Base-by-base conservation (phyloP, 1,140 invertebrate genomes). In the Sitophilus oryzae region DNA sequence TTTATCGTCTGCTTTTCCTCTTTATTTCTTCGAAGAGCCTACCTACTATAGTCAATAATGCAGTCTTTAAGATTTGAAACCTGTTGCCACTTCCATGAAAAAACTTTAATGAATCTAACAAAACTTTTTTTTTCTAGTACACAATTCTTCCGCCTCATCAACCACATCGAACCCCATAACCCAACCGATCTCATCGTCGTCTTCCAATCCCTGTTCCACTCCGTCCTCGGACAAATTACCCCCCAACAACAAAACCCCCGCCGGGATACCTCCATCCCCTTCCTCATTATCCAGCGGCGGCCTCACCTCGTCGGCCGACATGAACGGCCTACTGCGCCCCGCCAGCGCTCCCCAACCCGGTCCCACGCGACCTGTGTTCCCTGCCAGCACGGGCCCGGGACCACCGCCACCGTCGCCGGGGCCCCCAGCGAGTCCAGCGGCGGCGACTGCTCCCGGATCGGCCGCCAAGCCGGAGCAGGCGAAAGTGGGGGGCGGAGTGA, bases 391-490 rank as follows among this genome's bases (percentile, higher is more conserved):
- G 34, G 74, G 74, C 18, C 70, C 74, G 20, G 70, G 75, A 42
- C 72, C 76, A 21, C 73, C 77, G 41, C 64, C 69, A 21, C 69
- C 69, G 0, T 64, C 67, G 8, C 69, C 67, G 35, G 62, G 68
- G 20, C 63, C 71, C 15, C 60, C 71, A 59, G 73, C 76, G 19
- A 77, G 76, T 58, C 74, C 78, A 15, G 75, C 76, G 1, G 74
- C 76, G 38, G 74, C 78, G 16, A 77, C 76, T 2, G 73, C 72
- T 19, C 72, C 71, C 42, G 74, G 73, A 8, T 71, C 75, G 0
- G 70, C 75, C 2, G 69, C 72, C 19, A 77, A 76, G 54, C 73
- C 76, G 1, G 76, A 77, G 58, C 74, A 77, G 58, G 75, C 76
- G 37, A 77, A 77, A 56, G 72, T 76, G 9, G 71, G 73, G 11